Base-by-base conservation (phyloP, 2,113 vertebrate species). In the Crypturellus undulatus region DNA sequence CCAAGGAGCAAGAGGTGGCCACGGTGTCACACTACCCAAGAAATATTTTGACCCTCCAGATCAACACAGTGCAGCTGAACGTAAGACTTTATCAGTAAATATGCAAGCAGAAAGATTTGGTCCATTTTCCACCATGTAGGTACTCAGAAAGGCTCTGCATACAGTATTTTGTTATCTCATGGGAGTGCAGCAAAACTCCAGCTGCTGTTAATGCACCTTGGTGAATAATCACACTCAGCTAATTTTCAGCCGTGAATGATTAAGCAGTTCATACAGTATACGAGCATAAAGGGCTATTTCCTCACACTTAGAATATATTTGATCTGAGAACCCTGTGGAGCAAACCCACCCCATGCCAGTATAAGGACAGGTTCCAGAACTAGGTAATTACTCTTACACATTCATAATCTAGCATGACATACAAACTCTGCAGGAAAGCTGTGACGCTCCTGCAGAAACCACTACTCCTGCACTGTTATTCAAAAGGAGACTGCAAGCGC, bases 201-300 rank as follows among this genome's bases (percentile, higher is more conserved):
- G 87, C 89, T 96, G 90, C 92, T 93, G 59, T 92, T 97, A 96
- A 97, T 92, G 93, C 87, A 97, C 91, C 93, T 95, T 90, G 36
- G 84, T 97, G 95, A 97, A 96, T 95, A 96, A 96, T 96, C 91
- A 94, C 73, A 88, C 86, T 92, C 89, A 89, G 82, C 91, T 96
- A 92, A 96, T 96, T 96, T 96, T 92, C 84, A 91, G 89, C 93
- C 85, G 91, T 96, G 93, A 97, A 94, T 95, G 96, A 96, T 97
- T 95, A 96, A 97, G 91, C 70, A 90, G 69, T 92, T 90, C 86
- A 92, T 91, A 95, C 56, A 88, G 54, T 92, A 94, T 90, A 24
- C 90, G 96, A 95, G 59, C 87, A 90, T 92, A 86, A 93, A 95
- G 79, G 89, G 71, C 90, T 79, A 95, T 90, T 92, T 94, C 84